Evolutionary conservation across 1,140 invertebrate genomes (phyloP).

Genomic region (Scaptodrosophila lebanonensis): DNA sequence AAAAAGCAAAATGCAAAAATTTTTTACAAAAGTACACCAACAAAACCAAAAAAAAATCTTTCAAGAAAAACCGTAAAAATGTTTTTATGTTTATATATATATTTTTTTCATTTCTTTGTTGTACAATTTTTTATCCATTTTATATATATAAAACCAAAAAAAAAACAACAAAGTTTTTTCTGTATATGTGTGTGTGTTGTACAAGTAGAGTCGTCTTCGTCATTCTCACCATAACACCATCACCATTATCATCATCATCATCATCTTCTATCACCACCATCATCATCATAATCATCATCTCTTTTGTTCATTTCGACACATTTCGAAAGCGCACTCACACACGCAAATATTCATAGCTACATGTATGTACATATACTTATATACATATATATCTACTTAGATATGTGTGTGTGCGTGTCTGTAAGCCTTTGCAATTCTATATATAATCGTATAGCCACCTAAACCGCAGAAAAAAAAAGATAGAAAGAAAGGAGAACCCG

Average conservation of each 20-base stretch:
- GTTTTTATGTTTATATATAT: constrained; percentile 23
- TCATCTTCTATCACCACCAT: too few species aligned
- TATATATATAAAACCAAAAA: too few species aligned
- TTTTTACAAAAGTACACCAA: constrained; percentile 41
- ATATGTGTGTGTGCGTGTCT: too few species aligned
- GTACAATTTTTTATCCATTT: background rate
- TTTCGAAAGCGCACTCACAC: background rate
- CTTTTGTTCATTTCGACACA: constrained; percentile 12
- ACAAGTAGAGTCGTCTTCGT: background rate
- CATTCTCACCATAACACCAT: too few species aligned
- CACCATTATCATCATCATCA: too few species aligned
- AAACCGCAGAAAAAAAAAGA: constrained; percentile 8
- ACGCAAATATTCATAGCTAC: constrained; percentile 8
- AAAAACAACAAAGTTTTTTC: too few species aligned
- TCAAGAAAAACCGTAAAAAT: constrained; percentile 31
- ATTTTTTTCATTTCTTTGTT: constrained; percentile 6
- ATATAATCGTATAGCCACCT: too few species aligned
- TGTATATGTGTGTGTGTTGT: constrained; percentile 6
- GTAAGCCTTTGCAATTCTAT: too few species aligned
- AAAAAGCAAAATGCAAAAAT: constrained; percentile 15
- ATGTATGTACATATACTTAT: constrained; percentile 18
- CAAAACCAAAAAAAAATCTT: constrained; percentile 54
- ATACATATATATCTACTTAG: constrained; percentile 10
- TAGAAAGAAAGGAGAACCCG: too few species aligned
- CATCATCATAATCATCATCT: background rate